These are phyloP conservation scores for Drosophila neotestacea DNA, from an alignment of 2,888 invertebrate species.

Conservation along the genomic window DNA sequence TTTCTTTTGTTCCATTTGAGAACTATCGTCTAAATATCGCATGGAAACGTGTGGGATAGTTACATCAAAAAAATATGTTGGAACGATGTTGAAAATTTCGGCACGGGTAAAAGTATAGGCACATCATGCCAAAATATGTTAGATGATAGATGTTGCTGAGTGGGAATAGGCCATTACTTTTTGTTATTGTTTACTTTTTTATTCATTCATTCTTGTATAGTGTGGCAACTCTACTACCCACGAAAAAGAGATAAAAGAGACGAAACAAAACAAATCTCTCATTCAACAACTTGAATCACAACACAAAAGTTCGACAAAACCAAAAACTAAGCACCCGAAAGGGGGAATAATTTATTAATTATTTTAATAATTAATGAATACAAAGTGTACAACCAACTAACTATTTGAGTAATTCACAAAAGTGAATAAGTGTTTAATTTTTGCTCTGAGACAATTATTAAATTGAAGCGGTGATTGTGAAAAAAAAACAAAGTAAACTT, in stretches of 20 bases:
- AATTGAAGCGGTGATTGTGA: slow-evolving; percentile 58
- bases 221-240: slow-evolving; percentile 30
- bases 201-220: background rate
- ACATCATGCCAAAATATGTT: too few relatives aligned
- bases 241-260: slow-evolving; percentile 56
- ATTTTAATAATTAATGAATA: slow-evolving; percentile 27
- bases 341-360: slow-evolving; percentile 31
- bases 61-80: too few relatives aligned
- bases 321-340: slow-evolving; percentile 34
- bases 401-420: slow-evolving; percentile 10
- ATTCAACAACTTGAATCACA: slow-evolving; percentile 60
- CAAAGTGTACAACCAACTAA: slow-evolving; percentile 15
- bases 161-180: too few relatives aligned
- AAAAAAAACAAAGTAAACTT: slow-evolving; percentile 55
- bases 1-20: too few relatives aligned
- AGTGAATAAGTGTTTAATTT: slow-evolving; percentile 38
- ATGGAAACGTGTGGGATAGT: too few relatives aligned
- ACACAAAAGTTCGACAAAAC: slow-evolving; percentile 39
- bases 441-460: slow-evolving; percentile 50
- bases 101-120: too few relatives aligned
- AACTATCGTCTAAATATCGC: too few relatives aligned
- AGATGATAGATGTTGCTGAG: too few relatives aligned
- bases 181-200: too few relatives aligned
- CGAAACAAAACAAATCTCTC: slow-evolving; percentile 54
- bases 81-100: too few relatives aligned